Base-by-base conservation (phyloP, 2,113 vertebrate species). In the Nycticryphes semicollaris region DNA sequence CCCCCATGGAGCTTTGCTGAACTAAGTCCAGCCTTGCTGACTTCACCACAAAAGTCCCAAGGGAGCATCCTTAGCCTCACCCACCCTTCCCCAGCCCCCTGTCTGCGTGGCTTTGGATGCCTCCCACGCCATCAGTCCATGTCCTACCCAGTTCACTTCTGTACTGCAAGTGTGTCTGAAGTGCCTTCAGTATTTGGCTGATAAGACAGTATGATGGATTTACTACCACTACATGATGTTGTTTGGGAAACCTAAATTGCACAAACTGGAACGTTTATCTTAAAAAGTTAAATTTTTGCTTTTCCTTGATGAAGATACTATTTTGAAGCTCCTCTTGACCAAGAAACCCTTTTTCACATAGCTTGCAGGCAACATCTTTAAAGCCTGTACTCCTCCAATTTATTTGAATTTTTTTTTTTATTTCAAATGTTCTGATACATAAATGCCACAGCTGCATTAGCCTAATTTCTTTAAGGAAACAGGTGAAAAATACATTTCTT, bases 171-270 rank as follows among this genome's bases (percentile, higher is more conserved):
- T 2, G 5, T 39, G 16, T 30, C 35, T 43, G 28, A 16, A 47
- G 14, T 33, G 60, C 35, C 59, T 43, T 47, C 60, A 30, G 22
- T 35, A 51, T 10, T 50, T 50, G 43, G n/a, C 18, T 76, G 10
- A 12, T 62, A 47, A 47, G 50, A 59, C 22, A 51, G 19, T 7
- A 43, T 14, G 15, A 73, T 1, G 6, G 39, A 74, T 69, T 83
- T 53, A 57, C 23, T 63, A 59, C 3, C 0, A 0, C 22, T 45
- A 35, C 7, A 12, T 1, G 3, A 54, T 17, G 12, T 10, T 27
- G 16, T 35, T 7, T 68, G 48, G 30, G 28, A 86, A 50, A 90
- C 13, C 12, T 76, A 47, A 72, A 68, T 73, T 12, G 43, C 33
- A 47, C 12, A 39, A 88, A 62, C 21, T 12, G 14, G 6, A 66